Evolutionary conservation across 2,797 vertebrate genomes (phyloP), one percentile per base, ranked within the genome.

Genomic region (Dryobates pubescens): DNA sequence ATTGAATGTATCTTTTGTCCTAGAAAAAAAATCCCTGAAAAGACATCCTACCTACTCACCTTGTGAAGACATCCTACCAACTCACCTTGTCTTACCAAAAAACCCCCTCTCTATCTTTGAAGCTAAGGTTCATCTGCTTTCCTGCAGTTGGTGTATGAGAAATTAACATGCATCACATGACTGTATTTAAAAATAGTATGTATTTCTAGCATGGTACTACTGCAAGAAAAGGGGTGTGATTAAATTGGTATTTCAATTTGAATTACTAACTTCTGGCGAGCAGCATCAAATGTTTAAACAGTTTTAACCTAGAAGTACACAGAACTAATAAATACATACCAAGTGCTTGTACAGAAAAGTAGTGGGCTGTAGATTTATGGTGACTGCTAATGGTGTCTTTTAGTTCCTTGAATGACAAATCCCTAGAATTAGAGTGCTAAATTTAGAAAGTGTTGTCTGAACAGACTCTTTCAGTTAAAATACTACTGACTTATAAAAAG

Each of bases 11-110:
- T 85, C 47, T 76, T 75, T 77, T 88, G 47, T 90, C 80, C 30
- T 72, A 81, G 64, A 89, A 78, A 43, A 81, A 75, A 78, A 91
- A 81, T n/a, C n/a, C 36, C 8, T 86, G 56, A 72, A 89, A 78
- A 91, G 58, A 57, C 43, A 69, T 86, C 36, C 57, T 73, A 64
- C 27, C 16, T 69, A 15, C 38, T 89, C 53, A 69, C 26, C 63
- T 70, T 67, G 43, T 80, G 62, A 93, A 84, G 45, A 57, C 38
- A 29, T 82, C 49, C 43, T 77, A 15, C 59, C 43, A 74, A 20
- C 67, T 89, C 24, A 47, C n/a, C 27, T 76, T 76, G 30, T 73
- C 57, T 92, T 85, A 23, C 47, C 36, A 29, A 54, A 84, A 73
- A 84, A 15, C 5, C 5, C 4, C 18, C 12, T 47, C 32, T 51